Base-by-base conservation (phyloP, 2,888 invertebrate genomes). In the Luperina nickerlii region DNA sequence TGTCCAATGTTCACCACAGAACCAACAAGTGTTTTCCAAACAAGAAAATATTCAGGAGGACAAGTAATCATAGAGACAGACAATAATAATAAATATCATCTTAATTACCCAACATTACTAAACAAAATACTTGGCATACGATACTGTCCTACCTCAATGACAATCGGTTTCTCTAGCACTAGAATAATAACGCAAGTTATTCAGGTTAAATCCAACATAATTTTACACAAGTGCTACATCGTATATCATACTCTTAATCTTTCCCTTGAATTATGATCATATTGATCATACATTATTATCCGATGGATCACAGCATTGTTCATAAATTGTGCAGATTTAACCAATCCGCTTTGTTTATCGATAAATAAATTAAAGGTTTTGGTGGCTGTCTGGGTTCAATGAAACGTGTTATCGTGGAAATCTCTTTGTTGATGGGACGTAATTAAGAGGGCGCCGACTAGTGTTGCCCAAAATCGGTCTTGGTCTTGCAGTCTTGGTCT, bases 131-230 rank as follows among this genome's bases (percentile, higher is more conserved):
- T 48, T 83, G 54, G 54, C 38, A 74, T 15, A 38, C 45, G 38
- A 11, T 27, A 5, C 27, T 48, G 78, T 45, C 79, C 72, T 83
- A 67, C 81, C 81, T 60, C 70, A 66, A 60, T n/a, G 38, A 71
- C 78, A 67, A 38, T 60, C 11, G n/a, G 38, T 27, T 24, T 38
- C 24, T 42, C 60, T 51, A 66, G 9, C n/a, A 69, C 7, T 71
- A 54, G 32, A 67, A 81, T 74, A 84, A 79, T 79, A 84, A 9
- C 32, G 24, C 68, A 27, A 81, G 76, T 62, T 82, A 85, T 83
- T 76, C 57, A 83, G 76, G 83, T 69, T 85, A 73, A 72, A 71
- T 13, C 42, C 11, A 54, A 82, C 51, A 74, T 74, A 15, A 74
- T 45, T 76, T 81, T 60, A 60, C 18, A 57, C 51, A 62, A 67